These are phyloP conservation scores for Epiblema foenella DNA, from an alignment of 2,888 invertebrate species.

Conservation along the genomic window DNA sequence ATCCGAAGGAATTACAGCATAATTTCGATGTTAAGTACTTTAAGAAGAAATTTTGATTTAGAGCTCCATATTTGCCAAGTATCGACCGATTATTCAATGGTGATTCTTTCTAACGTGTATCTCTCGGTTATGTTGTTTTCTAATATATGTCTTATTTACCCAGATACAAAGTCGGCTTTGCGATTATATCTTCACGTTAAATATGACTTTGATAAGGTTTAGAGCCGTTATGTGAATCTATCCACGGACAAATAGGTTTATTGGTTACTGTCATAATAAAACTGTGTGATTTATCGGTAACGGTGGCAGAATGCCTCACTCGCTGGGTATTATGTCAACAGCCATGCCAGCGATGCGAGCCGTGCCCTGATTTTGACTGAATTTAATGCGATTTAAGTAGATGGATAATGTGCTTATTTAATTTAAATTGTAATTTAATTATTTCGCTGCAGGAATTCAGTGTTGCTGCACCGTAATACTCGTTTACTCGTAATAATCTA, in stretches of 20 bases:
- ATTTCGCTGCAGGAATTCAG: conserved; percentile 1
- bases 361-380: conserved; percentile 11
- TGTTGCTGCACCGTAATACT: conserved; percentile 6
- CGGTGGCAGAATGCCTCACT: conserved; percentile 56
- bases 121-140: not conserved
- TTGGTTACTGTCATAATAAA: conserved; percentile 77
- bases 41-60: conserved; percentile 79
- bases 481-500: not conserved
- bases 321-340: conserved; percentile 58
- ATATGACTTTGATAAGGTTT: conserved; percentile 20
- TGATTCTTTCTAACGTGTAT: conserved; percentile 2
- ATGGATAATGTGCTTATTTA: conserved; percentile 15
- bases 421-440: conserved; percentile 22
- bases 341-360: conserved; percentile 18
- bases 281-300: conserved; percentile 68
- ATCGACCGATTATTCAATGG: conserved; percentile 60
- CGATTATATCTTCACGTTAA: not conserved
- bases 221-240: conserved; percentile 64
- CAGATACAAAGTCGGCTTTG: not conserved
- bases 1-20: conserved; percentile 47
- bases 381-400: conserved; percentile 26
- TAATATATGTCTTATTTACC: conserved; percentile 6
- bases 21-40: conserved; percentile 46
- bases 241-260: conserved; percentile 81
- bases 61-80: conserved; percentile 74